Percentiles rank a stretch among this genome's conserved stretches.
Evolutionary conservation across 2,888 invertebrate species (phyloP).

Genomic region (Cephus pulcher): DNA sequence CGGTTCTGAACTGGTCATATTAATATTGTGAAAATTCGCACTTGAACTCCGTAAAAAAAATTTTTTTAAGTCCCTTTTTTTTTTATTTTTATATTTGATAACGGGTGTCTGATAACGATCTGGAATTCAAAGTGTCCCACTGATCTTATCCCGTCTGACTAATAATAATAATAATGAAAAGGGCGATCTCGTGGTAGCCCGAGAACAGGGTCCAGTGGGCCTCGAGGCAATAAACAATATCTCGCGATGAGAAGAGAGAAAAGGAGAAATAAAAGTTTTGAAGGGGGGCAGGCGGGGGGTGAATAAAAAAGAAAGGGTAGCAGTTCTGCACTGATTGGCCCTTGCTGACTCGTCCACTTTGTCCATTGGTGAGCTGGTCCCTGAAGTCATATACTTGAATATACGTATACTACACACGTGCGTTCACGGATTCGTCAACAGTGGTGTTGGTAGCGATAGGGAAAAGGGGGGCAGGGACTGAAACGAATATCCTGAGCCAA

Average conservation of each 20-base stretch:
- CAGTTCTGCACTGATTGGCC: conserved; percentile 46
- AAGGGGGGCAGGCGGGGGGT: not conserved
- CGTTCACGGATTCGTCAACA: conserved; percentile 3
- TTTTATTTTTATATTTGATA: too few species aligned
- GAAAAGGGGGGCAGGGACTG: conserved; percentile 11
- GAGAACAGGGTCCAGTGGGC: too few species aligned
- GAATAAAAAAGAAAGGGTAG: conserved; percentile 22
- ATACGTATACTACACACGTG: conserved; percentile 24
- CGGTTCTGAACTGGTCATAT: too few species aligned
- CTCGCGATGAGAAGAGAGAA: not conserved
- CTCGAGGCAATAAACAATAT: conserved; percentile 3
- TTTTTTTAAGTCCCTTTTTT: too few species aligned
- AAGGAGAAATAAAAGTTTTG: conserved; percentile 33
- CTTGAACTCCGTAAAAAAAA: too few species aligned
- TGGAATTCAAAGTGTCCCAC: too few species aligned
- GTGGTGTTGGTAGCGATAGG: conserved; percentile 16
- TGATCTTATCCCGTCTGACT: too few species aligned
- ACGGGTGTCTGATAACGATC: too few species aligned
- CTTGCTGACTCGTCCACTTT: conserved; percentile 39
- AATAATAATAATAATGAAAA: too few species aligned
- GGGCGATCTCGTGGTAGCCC: too few species aligned
- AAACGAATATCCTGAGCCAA: conserved; percentile 7
- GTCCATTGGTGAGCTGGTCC: conserved; percentile 21
- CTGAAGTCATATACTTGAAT: conserved; percentile 53
- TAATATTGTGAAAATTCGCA: too few species aligned